Evolutionary conservation across 2,797 vertebrate genomes (phyloP).

Genomic region (Tinamus major): DNA sequence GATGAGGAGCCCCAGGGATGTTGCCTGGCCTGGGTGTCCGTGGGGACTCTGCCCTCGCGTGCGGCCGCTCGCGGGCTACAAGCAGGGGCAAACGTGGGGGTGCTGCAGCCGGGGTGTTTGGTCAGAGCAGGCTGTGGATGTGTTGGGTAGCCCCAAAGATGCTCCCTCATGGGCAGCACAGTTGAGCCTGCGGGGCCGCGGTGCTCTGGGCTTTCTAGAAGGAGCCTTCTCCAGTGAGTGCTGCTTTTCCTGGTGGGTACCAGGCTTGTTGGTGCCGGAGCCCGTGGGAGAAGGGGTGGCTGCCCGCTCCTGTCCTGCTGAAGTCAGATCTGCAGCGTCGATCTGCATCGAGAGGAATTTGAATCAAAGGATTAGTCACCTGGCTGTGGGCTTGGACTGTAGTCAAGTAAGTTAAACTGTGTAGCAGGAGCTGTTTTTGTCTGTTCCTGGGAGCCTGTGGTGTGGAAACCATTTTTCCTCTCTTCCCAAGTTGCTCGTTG

Average conservation of each 20-base stretch:
- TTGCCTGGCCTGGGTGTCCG: background rate
- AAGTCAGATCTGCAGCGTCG: fast-evolving
- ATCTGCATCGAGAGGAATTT: background rate
- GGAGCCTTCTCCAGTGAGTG: background rate
- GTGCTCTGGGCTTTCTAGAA: background rate
- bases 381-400: slow-evolving; percentile 64
- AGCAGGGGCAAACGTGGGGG: background rate
- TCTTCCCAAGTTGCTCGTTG: background rate
- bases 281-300: background rate
- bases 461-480: slow-evolving; percentile 67
- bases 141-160: background rate
- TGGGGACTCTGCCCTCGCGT: background rate
- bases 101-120: background rate
- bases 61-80: background rate
- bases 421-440: slow-evolving; percentile 66
- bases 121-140: background rate
- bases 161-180: background rate
- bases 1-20: background rate
- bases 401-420: slow-evolving; percentile 49
- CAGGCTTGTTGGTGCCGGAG: fast-evolving
- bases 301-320: fast-evolving
- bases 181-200: background rate
- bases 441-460: background rate
- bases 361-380: slow-evolving; percentile 66
- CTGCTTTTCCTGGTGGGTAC: fast-evolving